A percentile compares a stretch with the other conserved stretches of the same genome.
These are phyloP conservation scores for Ceratoteleas bidentatus DNA, from an alignment of 1,140 invertebrate genomes.

Conservation along the genomic window DNA sequence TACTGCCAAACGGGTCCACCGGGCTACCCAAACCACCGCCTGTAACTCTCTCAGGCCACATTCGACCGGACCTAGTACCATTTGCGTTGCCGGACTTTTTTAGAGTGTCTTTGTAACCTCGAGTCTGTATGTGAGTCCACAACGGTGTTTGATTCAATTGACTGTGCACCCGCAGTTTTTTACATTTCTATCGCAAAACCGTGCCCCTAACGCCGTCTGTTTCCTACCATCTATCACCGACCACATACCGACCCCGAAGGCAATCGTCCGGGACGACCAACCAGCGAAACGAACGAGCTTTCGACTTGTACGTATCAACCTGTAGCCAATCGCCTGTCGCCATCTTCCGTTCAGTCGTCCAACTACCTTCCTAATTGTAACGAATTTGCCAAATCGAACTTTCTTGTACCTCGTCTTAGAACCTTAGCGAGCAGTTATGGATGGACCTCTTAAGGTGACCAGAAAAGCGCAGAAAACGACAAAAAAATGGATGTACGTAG, in stretches of 20 bases:
- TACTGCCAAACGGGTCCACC: neutral
- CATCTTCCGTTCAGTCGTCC: neutral
- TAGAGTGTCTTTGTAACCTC: neutral
- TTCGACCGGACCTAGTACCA: neutral
- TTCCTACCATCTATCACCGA: neutral
- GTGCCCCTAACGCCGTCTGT: neutral
- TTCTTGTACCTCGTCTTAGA: neutral
- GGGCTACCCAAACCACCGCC: neutral
- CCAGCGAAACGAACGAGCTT: neutral
- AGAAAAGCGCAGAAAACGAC: no score
- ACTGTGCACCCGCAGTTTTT: neutral
- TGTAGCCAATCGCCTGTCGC: neutral
- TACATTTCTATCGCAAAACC: neutral
- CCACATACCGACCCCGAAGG: neutral
- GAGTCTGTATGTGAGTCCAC: neutral
- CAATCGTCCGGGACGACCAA: neutral
- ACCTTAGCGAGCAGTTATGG: neutral
- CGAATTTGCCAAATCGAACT: neutral
- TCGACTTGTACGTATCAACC: neutral
- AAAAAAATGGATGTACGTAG: neutral
- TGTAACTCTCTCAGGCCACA: neutral
- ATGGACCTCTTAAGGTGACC: neutral
- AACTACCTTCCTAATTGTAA: no score
- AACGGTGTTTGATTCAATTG: neutral
- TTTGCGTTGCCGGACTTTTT: neutral